phyloP scores from a whole-genome alignment of 2,113 vertebrate genomes.

The Corvus moneduloides region DNA sequence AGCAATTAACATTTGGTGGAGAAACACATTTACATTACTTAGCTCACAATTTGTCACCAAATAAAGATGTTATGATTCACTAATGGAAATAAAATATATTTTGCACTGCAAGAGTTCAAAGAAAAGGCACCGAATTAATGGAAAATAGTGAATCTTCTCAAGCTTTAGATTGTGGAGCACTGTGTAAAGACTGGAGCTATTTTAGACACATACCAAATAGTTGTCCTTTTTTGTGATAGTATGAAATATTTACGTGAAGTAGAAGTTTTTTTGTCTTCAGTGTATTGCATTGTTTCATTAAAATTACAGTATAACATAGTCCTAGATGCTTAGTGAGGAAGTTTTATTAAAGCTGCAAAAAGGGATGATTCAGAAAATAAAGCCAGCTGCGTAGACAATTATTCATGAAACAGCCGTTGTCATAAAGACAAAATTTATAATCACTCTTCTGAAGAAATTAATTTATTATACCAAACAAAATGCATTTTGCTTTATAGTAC shows the following conservation, averaged over 20 bases:
- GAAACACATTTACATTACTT: background rate
- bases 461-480: background rate
- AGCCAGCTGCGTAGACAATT: background rate
- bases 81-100: background rate
- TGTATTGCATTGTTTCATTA: background rate
- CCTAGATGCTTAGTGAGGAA: background rate
- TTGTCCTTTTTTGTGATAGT: background rate
- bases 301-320: background rate
- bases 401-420: background rate
- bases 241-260: background rate
- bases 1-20: background rate
- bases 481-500: background rate
- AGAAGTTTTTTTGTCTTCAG: background rate
- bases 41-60: background rate
- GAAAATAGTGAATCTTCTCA: background rate
- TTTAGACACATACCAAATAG: background rate
- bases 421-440: background rate
- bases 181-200: background rate
- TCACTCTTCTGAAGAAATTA: background rate
- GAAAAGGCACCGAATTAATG: accelerated
- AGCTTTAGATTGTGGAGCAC: background rate
- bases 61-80: background rate
- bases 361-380: background rate
- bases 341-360: background rate
- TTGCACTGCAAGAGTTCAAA: background rate